Evolutionary conservation across 2,797 vertebrate genomes (phyloP), one percentile per base, ranked within the genome.

Genomic region (Podarcis siculus): DNA sequence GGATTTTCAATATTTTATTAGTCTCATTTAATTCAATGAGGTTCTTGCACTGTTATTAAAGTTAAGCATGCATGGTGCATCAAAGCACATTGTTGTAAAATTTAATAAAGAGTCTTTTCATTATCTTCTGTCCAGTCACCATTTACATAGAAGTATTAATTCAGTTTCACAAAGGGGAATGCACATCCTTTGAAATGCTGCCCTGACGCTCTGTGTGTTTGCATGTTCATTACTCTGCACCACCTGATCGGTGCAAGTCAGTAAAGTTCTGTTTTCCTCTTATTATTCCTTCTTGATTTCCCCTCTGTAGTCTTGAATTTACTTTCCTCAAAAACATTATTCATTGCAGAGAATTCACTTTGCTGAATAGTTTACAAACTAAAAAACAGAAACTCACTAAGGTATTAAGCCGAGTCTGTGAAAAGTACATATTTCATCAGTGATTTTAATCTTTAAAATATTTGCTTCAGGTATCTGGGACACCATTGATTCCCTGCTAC

Each of bases 361-460:
- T 61, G 76, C 49, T 88, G 80, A 89, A 87, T 35, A 92, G 23
- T 91, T 92, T 94, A 86, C 58, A 89, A 75, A 61, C 85, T 94
- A 89, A 90, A 94, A 85, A 66, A 83, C 42, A 80, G 58, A 79
- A 85, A 89, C 79, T 12, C 78, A 91, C 71, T 27, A 87, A 91
- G 3, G 76, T 89, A 71, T 92, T 93, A 85, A 93, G 92, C 89
- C 5, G 87, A 92, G 49, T 79, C 79, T 77, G 42, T 89, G 89
- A 91, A 91, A 94, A 92, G 58, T 80, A 89, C 85, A 73, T 89
- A 61, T 94, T 93, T 92, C 82, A 87, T 91, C 79, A 87, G 66
- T 82, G 37, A 90, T 94, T 95, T 96, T 91, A 92, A 90, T 94
- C 79, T 93, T 93, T 92, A 90, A 92, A 93, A 92, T 92, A 89